Conservation (phyloP, 2,113 vertebrate genomes). For the Ceyx margarethae region DNA sequence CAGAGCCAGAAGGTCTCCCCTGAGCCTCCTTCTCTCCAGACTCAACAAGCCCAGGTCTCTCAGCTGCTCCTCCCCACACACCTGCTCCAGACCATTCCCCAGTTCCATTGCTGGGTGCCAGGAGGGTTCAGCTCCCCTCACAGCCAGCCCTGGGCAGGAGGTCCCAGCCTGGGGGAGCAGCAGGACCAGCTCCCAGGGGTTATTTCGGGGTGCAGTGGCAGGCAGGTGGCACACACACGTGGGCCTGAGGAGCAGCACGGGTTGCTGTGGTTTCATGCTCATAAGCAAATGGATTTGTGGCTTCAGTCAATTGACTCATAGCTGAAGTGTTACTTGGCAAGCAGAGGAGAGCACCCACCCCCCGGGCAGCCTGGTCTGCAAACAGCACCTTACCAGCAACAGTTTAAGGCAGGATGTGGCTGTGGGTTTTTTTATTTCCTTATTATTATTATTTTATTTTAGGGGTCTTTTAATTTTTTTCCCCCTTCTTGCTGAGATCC, state of each 20-base stretch:
- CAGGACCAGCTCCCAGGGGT: background rate
- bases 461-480: background rate
- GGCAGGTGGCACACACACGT: background rate
- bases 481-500: background rate
- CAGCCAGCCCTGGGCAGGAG: background rate
- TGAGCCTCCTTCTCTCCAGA: too few species aligned
- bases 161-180: fast-evolving
- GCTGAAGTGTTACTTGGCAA: background rate
- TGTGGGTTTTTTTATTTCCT: background rate
- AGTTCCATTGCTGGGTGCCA: background rate
- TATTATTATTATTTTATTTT: background rate
- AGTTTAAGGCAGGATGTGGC: conserved; percentile 42
- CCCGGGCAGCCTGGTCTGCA: background rate
- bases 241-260: background rate
- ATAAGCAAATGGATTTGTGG: background rate
- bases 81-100: too few species aligned
- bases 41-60: too few species aligned
- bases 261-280: background rate
- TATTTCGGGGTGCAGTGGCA: too few species aligned
- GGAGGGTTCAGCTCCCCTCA: background rate
- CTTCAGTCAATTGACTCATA: background rate
- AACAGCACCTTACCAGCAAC: background rate
- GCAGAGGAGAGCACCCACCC: background rate
- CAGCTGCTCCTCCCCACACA: too few species aligned
- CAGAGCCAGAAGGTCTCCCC: too few species aligned